A percentile compares a stretch with the other conserved stretches of the same genome.
Evolutionary conservation across 2,113 vertebrate species (phyloP).

Genomic region (Himantopus leucocephalus): DNA sequence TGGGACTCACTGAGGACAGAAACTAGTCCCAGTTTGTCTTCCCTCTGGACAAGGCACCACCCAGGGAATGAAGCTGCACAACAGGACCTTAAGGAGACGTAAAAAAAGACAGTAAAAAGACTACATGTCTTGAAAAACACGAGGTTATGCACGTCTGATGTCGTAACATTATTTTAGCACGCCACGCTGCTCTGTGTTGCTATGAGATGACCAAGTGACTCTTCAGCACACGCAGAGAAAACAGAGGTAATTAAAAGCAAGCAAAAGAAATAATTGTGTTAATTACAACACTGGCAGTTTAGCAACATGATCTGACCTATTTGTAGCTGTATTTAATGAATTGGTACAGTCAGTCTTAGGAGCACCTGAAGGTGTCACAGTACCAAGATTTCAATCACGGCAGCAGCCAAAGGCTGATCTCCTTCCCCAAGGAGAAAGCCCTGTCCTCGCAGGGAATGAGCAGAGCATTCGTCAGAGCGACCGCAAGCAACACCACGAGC

Average conservation of each 20-base stretch:
- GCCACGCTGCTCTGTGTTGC: background rate
- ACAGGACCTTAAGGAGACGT: background rate
- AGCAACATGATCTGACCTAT: background rate
- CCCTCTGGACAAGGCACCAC: background rate
- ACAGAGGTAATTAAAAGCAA: background rate
- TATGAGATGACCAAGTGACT: background rate
- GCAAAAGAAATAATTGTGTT: background rate
- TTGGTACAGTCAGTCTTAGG: background rate
- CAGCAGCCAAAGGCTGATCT: background rate
- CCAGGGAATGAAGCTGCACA: background rate
- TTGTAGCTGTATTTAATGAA: background rate
- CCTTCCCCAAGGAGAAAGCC: background rate
- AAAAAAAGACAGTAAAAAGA: background rate
- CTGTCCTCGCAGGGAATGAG: background rate
- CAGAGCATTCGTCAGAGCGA: rapidly evolving
- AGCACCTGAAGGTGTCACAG: background rate
- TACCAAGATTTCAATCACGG: background rate
- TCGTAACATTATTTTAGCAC: background rate
- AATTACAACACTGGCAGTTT: background rate
- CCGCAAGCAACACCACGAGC: rapidly evolving
- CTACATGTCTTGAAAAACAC: background rate
- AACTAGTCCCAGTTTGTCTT: background rate
- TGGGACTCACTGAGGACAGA: background rate
- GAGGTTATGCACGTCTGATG: background rate
- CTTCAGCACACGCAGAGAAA: background rate